Evolutionary conservation across 2,888 invertebrate genomes (phyloP).

Genomic region (Hirtodrosophila duncani): DNA sequence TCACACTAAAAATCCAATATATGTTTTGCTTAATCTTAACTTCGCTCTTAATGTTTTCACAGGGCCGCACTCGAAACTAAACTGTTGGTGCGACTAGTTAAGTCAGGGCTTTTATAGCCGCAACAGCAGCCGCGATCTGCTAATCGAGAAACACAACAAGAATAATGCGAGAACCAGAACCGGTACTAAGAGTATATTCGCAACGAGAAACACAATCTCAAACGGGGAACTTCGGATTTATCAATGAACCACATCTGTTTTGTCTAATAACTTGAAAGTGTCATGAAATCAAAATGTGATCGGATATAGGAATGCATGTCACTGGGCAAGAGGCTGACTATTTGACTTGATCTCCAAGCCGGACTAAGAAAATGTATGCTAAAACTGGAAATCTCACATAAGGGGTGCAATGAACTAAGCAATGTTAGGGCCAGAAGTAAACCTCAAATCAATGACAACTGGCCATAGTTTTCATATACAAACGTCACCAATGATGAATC

Average conservation of each 20-base stretch:
- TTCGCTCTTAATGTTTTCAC: constrained; percentile 3
- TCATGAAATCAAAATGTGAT: not conserved
- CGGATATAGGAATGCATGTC: constrained; percentile 25
- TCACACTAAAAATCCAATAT: no score
- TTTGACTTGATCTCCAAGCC: constrained; percentile 5
- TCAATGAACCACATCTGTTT: constrained; percentile 24
- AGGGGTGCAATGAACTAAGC: constrained; percentile 40
- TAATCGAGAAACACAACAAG: no score
- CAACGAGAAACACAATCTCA: no score
- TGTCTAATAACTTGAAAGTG: not conserved
- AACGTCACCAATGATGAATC: constrained; percentile 5
- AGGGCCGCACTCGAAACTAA: constrained; percentile 8
- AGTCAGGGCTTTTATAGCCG: constrained; percentile 17
- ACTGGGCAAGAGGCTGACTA: constrained; percentile 37
- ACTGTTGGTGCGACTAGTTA: constrained; percentile 15
- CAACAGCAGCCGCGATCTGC: not conserved
- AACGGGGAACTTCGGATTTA: no score
- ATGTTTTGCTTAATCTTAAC: not conserved
- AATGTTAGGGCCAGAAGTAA: constrained; percentile 10
- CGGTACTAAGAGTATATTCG: no score
- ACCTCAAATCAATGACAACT: constrained; percentile 30
- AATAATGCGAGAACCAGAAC: no score
- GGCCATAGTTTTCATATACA: no score
- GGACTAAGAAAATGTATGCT: constrained; percentile 17
- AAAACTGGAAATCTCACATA: constrained; percentile 2